Conservation (phyloP, 92 coral and sea anemone species). For the Palythoa caribaeorum region DNA sequence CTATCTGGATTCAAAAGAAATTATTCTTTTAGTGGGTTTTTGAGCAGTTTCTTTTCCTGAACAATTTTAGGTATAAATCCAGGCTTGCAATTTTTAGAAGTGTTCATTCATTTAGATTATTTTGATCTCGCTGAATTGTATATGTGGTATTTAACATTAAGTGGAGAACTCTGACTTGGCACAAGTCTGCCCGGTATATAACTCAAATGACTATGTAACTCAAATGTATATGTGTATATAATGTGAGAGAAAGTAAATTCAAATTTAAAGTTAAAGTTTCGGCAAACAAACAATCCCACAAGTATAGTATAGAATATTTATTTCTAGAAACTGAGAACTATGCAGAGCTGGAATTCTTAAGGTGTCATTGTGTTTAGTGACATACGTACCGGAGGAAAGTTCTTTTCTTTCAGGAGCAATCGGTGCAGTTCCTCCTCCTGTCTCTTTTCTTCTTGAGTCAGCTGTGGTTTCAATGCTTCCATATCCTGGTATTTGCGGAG, state of each 20-base stretch:
- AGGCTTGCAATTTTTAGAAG: not conserved
- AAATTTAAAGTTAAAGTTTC: no score
- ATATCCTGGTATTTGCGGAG: not conserved
- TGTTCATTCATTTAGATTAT: not conserved
- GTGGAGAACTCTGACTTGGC: no score
- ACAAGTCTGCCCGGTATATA: no score
- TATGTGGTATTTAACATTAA: no score
- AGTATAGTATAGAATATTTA: no score
- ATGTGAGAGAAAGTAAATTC: no score
- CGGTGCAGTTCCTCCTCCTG: conserved; percentile 1
- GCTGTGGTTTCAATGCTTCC: not conserved
- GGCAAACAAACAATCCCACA: no score
- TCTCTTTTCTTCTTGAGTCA: not conserved
- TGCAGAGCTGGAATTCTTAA: not conserved
- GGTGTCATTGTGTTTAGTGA: not conserved
- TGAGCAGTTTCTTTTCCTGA: not conserved
- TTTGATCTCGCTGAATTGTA: not conserved
- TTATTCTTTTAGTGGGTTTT: not conserved
- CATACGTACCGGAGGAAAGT: not conserved
- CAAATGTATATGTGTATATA: no score
- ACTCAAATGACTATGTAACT: no score
- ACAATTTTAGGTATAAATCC: not conserved
- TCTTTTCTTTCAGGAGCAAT: not conserved
- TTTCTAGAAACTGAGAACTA: not conserved
- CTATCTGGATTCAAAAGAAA: not conserved